Evolutionary conservation across 2,888 invertebrate genomes (phyloP).

Genomic region (Cinara cedri): DNA sequence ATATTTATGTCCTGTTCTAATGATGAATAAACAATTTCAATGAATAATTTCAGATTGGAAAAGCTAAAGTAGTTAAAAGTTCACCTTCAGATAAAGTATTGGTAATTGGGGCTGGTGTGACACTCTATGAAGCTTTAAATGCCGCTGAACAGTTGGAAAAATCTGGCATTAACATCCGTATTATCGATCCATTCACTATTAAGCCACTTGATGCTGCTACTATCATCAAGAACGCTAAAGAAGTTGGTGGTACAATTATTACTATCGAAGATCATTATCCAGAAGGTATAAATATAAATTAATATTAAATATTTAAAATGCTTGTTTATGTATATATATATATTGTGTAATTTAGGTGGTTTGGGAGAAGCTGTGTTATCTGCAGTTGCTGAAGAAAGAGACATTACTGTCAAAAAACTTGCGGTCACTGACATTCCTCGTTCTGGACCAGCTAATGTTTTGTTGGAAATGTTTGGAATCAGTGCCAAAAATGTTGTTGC

Average conservation of each 20-base stretch:
- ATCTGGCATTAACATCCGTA: constrained; percentile 76
- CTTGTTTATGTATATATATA: not conserved
- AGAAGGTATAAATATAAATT: constrained; percentile 69
- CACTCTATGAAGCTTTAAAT: constrained; percentile 85
- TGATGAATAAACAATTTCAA: not conserved
- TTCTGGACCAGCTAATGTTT: constrained; percentile 85
- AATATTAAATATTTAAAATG: not conserved
- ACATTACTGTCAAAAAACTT: constrained; percentile 77
- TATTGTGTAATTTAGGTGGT: constrained; percentile 71
- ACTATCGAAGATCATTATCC: constrained; percentile 98
- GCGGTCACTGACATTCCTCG: constrained; percentile 85
- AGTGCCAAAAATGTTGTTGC: constrained; percentile 77
- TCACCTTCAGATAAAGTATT: constrained; percentile 80
- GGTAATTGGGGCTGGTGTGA: constrained; percentile 91
- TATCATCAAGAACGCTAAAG: constrained; percentile 77
- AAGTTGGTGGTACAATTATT: constrained; percentile 80
- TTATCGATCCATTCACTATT: constrained; percentile 94
- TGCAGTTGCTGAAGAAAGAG: constrained; percentile 75
- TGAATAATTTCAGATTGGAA: constrained; percentile 68
- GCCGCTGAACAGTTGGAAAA: constrained; percentile 80
- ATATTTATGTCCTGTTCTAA: too few species aligned
- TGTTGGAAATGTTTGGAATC: constrained; percentile 89
- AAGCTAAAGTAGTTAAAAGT: constrained; percentile 79
- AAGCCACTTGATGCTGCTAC: constrained; percentile 89
- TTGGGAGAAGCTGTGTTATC: constrained; percentile 93